A percentile compares a stretch with the other conserved stretches of the same genome.
Conservation (phyloP, 2,797 vertebrate genomes). For the Sebastes minor region DNA sequence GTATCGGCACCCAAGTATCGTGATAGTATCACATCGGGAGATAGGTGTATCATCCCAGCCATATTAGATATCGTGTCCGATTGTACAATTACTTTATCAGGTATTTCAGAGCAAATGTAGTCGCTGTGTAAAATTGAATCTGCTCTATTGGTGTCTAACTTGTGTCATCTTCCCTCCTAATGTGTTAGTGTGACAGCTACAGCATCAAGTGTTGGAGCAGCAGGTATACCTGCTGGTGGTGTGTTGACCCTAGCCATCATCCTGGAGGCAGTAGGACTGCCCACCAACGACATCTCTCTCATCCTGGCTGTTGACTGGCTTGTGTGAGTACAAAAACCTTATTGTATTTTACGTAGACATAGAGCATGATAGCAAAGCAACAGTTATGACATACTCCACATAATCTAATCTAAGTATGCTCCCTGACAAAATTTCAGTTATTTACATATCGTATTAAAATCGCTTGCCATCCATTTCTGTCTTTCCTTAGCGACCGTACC, state of each 20-base stretch:
- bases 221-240: constrained; percentile 90
- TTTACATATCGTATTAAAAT: neutral
- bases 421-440: neutral
- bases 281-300: constrained; percentile 88
- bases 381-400: neutral
- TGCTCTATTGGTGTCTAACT: neutral
- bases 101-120: no score
- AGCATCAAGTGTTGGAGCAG: constrained; percentile 91
- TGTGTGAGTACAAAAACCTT: constrained; percentile 84
- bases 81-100: no score
- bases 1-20: no score
- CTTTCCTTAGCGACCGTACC: constrained; percentile 85
- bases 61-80: neutral
- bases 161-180: neutral
- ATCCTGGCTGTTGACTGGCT: constrained; percentile 94
- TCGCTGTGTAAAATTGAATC: neutral
- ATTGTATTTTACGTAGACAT: neutral
- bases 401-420: neutral
- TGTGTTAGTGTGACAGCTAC: constrained; percentile 88
- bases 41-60: no score
- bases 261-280: constrained; percentile 88
- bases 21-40: no score
- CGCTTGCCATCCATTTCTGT: neutral
- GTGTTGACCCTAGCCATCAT: constrained; percentile 92
- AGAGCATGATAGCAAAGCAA: neutral